These are phyloP conservation scores for Neosalanx taihuensis DNA, from an alignment of 2,797 vertebrate species.

Conservation along the genomic window DNA sequence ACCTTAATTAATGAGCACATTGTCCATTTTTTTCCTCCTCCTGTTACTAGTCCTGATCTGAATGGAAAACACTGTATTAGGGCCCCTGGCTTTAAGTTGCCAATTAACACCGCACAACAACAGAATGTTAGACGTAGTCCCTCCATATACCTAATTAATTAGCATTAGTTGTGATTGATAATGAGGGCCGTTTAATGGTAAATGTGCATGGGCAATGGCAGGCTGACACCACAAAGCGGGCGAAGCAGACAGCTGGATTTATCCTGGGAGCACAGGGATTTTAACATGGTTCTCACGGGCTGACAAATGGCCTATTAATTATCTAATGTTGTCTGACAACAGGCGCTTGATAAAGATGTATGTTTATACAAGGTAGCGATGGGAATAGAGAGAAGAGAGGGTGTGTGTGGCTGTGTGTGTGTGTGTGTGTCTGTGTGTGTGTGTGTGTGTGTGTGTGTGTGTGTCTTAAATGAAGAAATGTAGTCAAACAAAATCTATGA, in stretches of 20 bases:
- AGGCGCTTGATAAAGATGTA: slow-evolving; percentile 99
- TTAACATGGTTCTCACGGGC: slow-evolving; percentile 95
- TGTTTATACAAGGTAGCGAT: slow-evolving; percentile 79
- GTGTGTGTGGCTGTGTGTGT: slow-evolving; percentile 11
- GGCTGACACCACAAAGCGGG: slow-evolving; percentile 86
- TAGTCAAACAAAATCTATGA: no score
- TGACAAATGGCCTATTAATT: slow-evolving; percentile 99
- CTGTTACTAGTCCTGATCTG: slow-evolving; percentile 59
- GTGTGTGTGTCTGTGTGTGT: neutral
- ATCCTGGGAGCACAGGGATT: slow-evolving; percentile 93
- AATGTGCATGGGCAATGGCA: slow-evolving; percentile 83
- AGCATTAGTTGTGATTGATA: slow-evolving; percentile 99
- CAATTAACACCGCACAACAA: slow-evolving; percentile 91
- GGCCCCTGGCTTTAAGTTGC: slow-evolving; percentile 74
- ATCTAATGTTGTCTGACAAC: slow-evolving; percentile 99
- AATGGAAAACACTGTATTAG: slow-evolving; percentile 80
- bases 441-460: neutral
- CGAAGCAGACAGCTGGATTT: slow-evolving; percentile 86
- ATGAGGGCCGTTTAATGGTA: slow-evolving; percentile 91
- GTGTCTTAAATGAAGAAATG: no score
- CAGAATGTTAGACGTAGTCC: slow-evolving; percentile 69
- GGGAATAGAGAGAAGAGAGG: slow-evolving; percentile 15
- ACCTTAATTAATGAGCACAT: slow-evolving; percentile 72
- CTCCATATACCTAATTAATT: slow-evolving; percentile 90
- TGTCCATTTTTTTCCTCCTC: slow-evolving; percentile 56